Base-by-base conservation (phyloP, 1,140 invertebrate genomes). In the Zaprionus kolodkinae region DNA sequence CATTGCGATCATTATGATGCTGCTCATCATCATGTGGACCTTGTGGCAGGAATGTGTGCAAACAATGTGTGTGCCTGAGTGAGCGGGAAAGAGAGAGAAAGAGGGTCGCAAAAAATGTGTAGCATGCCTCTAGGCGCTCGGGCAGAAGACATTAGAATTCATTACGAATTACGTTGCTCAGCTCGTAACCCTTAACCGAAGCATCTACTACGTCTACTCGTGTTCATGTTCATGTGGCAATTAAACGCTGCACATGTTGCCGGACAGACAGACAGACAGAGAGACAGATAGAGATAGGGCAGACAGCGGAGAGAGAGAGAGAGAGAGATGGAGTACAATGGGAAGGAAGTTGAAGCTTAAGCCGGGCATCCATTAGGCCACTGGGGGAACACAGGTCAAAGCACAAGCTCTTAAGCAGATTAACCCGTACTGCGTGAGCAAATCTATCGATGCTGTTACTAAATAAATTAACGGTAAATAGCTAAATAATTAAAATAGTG, bases 151-250 rank as follows among this genome's bases (percentile, higher is more conserved):
- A 87, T 86, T 82, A 82, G 72, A 86, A 86, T 87, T 86, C 83
- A 86, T 86, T 86, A 86, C 76, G 87, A 87, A 83, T 79, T 86
- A 79, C 75, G 74, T 76, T 64, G 74, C 73, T 38, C 35, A 65
- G 75, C 70, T 78, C 40, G 40, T 45, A 45, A 45, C 40, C 40
- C 40, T 45, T 45, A 45, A 45, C 40, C 40, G 40, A 45, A 45
- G n/a, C 40, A n/a, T 45, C 40, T 13, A n/a, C 38, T 43, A 21
- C 38, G 38, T 40, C 38, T 40, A 40, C 40, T 45, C 40, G n/a
- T 15, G 59, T 71, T 38, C 52, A 60, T 72, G 65, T 77, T 63
- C 62, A 67, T 81, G 71, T 86, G 79, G 82, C 82, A 86, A 86
- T 86, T 86, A 86, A 86, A 86, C 59, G 75, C 43, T 62, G 76